These are phyloP conservation scores for Hymenopus coronatus DNA, from an alignment of 2,888 invertebrate species.

Conservation along the genomic window DNA sequence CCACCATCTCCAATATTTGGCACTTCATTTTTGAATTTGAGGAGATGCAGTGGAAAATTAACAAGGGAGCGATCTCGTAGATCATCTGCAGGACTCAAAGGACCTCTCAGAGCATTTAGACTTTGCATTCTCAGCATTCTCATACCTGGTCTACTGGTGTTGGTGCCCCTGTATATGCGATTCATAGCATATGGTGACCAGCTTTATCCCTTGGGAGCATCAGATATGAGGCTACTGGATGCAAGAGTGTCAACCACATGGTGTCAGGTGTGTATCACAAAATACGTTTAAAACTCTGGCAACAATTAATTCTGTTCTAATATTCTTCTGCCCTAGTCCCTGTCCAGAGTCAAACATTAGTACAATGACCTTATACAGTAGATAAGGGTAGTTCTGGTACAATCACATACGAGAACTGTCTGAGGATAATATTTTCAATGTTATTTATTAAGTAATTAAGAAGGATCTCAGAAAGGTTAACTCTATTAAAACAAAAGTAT, in stretches of 20 bases:
- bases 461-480: too few relatives aligned
- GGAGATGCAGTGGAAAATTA: neutral
- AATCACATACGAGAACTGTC: too few relatives aligned
- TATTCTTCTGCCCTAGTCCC: too few relatives aligned
- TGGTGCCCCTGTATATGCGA: constrained; percentile 67
- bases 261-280: constrained; percentile 63
- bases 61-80: neutral
- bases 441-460: too few relatives aligned
- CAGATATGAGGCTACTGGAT: constrained; percentile 73
- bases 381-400: too few relatives aligned
- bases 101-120: constrained; percentile 60
- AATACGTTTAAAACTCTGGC: too few relatives aligned
- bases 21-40: neutral
- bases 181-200: constrained; percentile 68
- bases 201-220: constrained; percentile 69
- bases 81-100: constrained; percentile 40
- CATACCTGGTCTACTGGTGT: constrained; percentile 64
- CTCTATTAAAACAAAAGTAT: too few relatives aligned
- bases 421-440: too few relatives aligned
- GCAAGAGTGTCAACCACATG: constrained; percentile 72
- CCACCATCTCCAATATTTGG: neutral
- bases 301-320: too few relatives aligned
- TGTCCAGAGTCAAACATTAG: too few relatives aligned
- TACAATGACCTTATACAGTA: too few relatives aligned
- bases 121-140: constrained; percentile 62